A percentile compares a stretch with the other conserved stretches of the same genome.
phyloP scores from a whole-genome alignment of 2,797 vertebrate species.

The Smutsia gigantea region DNA sequence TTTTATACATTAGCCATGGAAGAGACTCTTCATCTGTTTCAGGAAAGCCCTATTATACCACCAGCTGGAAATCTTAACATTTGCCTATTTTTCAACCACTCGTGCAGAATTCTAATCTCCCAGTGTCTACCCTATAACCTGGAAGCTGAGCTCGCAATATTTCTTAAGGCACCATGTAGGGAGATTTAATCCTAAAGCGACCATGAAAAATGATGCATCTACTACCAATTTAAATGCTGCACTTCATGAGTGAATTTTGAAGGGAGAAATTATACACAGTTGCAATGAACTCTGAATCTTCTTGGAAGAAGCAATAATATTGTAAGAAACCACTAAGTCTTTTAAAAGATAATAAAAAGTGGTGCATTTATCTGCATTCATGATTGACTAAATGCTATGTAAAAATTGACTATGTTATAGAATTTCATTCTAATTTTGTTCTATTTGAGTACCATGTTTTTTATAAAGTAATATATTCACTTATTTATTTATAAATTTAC shows the following conservation, averaged over 20 bases:
- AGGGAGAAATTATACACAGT: slow-evolving; percentile 71
- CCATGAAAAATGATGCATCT: slow-evolving; percentile 75
- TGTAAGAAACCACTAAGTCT: not conserved
- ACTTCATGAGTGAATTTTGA: slow-evolving; percentile 60
- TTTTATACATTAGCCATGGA: not conserved
- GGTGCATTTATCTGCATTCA: not conserved
- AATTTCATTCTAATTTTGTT: slow-evolving; percentile 10
- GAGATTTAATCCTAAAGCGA: slow-evolving; percentile 70
- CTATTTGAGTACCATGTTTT: not conserved
- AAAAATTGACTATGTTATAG: not conserved
- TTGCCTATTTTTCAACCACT: slow-evolving; percentile 51
- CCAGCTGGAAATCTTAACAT: not conserved
- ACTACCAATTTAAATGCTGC: slow-evolving; percentile 61
- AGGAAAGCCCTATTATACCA: not conserved
- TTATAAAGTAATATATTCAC: not conserved
- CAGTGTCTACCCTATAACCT: slow-evolving; percentile 46
- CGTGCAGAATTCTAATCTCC: slow-evolving; percentile 53
- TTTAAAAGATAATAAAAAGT: not conserved
- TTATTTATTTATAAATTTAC: not conserved
- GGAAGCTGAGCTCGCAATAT: slow-evolving; percentile 56
- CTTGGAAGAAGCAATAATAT: slow-evolving; percentile 34
- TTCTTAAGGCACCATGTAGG: slow-evolving; percentile 68
- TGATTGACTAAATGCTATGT: not conserved
- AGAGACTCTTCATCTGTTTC: slow-evolving; percentile 19
- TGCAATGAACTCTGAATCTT: slow-evolving; percentile 69